Evolutionary conservation across 1,140 invertebrate genomes (phyloP).

Genomic region (Sminthurides bifidus): DNA sequence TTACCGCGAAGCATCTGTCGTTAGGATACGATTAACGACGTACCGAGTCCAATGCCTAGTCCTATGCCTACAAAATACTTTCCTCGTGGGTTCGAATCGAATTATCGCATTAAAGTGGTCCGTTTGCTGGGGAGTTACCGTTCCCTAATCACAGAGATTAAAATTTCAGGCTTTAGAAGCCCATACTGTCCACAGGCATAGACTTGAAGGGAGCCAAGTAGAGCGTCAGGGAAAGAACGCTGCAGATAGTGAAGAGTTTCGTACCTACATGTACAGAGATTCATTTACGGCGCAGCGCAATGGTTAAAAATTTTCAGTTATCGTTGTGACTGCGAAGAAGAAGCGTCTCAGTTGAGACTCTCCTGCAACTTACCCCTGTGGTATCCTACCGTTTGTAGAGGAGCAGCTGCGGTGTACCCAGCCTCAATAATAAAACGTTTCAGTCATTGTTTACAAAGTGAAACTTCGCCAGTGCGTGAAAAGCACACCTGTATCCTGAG

Average conservation of each 20-base stretch:
- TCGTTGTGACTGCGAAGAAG: background rate
- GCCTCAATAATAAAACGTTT: too few species aligned
- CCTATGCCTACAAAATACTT: background rate
- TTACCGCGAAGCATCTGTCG: too few species aligned
- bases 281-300: background rate
- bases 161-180: background rate
- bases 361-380: too few species aligned
- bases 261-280: background rate
- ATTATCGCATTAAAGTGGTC: background rate
- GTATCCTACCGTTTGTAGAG: too few species aligned
- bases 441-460: too few species aligned
- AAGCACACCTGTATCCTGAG: too few species aligned
- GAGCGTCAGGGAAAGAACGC: conserved; percentile 16
- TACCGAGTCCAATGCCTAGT: too few species aligned
- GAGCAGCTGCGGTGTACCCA: too few species aligned
- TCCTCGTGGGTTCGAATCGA: background rate
- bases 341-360: background rate
- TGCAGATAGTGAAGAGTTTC: background rate
- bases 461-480: too few species aligned
- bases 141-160: background rate
- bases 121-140: background rate
- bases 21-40: too few species aligned
- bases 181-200: background rate
- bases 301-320: background rate
- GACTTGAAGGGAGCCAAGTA: conserved; percentile 8